A percentile compares a stretch with the other conserved stretches of the same genome.
phyloP scores from a whole-genome alignment of 2,797 vertebrate genomes.

The Arrhamphus sclerolepis region DNA sequence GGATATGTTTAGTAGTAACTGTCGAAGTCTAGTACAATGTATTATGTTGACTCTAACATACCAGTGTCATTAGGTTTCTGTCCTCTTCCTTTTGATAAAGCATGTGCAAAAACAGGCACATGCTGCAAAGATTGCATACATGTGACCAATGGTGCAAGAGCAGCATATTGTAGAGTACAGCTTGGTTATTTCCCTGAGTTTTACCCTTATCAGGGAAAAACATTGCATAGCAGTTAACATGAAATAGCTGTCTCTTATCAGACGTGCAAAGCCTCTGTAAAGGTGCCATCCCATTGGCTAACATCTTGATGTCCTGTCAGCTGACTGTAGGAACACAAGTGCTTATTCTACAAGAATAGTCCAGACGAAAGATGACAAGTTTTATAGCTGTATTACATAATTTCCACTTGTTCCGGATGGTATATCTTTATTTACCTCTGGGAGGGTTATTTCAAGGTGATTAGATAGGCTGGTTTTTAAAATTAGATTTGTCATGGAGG shows the following conservation, averaged over 20 bases:
- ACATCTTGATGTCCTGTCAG: constrained; percentile 32
- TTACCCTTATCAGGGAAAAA: constrained; percentile 76
- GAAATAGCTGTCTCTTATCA: constrained; percentile 75
- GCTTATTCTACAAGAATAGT: constrained; percentile 29
- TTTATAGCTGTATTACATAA: constrained; percentile 60
- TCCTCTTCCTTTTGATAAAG: constrained; percentile 24
- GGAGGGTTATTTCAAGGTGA: constrained; percentile 34
- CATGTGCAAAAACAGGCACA: constrained; percentile 49
- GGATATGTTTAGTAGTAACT: constrained; percentile 28
- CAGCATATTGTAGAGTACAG: constrained; percentile 12
- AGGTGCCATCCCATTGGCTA: constrained; percentile 65
- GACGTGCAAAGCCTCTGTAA: constrained; percentile 46
- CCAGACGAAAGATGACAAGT: constrained; percentile 24
- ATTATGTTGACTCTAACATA: constrained; percentile 15
- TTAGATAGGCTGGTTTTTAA: constrained; percentile 32
- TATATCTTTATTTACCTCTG: constrained; percentile 47
- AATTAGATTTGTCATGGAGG: constrained; percentile 51
- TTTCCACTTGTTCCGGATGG: constrained; percentile 16
- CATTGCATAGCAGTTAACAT: constrained; percentile 47
- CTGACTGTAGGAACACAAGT: constrained; percentile 46
- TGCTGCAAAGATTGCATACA: constrained; percentile 35
- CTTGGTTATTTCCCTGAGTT: constrained; percentile 18
- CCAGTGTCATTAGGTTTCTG: constrained; percentile 11
- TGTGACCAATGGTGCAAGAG: constrained; percentile 46
- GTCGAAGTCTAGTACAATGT: constrained; percentile 17